Evolutionary conservation across 92 coral and sea anemone genomes (phyloP).

Genomic region (Palythoa heliodiscus): DNA sequence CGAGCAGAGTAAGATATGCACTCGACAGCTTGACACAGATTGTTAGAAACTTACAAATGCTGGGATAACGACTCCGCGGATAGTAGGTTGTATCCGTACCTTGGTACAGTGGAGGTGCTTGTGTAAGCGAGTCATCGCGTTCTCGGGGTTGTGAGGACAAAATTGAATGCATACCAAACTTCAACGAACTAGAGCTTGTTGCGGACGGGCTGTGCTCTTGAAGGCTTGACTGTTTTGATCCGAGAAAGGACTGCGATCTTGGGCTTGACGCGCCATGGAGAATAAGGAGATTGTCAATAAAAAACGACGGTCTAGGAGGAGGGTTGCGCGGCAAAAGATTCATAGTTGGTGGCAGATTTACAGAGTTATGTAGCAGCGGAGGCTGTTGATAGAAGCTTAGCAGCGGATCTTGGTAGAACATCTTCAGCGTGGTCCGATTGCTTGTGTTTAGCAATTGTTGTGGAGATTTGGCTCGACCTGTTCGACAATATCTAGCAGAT

Average conservation of each 20-base stretch:
- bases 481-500: slow-evolving; percentile 24
- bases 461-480: slow-evolving; percentile 8
- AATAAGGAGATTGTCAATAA: slow-evolving; percentile 38
- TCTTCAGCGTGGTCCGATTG: slow-evolving; percentile 38
- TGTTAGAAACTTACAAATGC: slow-evolving; percentile 41
- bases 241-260: slow-evolving; percentile 62
- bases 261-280: slow-evolving; percentile 38
- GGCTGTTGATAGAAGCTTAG: slow-evolving; percentile 78
- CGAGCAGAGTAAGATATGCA: not conserved
- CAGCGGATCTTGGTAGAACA: slow-evolving; percentile 92
- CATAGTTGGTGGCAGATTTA: slow-evolving; percentile 30
- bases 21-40: not conserved
- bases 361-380: slow-evolving; percentile 49
- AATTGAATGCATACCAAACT: slow-evolving; percentile 87
- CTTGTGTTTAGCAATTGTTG: not conserved
- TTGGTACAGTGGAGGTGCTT: slow-evolving; percentile 33
- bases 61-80: slow-evolving; percentile 32
- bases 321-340: slow-evolving; percentile 33
- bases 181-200: slow-evolving; percentile 66
- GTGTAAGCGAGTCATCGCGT: slow-evolving; percentile 29
- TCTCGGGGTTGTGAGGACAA: slow-evolving; percentile 69
- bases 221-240: slow-evolving; percentile 60
- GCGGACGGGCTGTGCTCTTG: slow-evolving; percentile 57
- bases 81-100: slow-evolving; percentile 30
- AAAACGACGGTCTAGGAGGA: slow-evolving; percentile 40